Percentiles rank a stretch among this genome's conserved stretches.
These are phyloP conservation scores for Corythoichthys haematopterus DNA, from an alignment of 2,113 vertebrate species.

Conservation along the genomic window DNA sequence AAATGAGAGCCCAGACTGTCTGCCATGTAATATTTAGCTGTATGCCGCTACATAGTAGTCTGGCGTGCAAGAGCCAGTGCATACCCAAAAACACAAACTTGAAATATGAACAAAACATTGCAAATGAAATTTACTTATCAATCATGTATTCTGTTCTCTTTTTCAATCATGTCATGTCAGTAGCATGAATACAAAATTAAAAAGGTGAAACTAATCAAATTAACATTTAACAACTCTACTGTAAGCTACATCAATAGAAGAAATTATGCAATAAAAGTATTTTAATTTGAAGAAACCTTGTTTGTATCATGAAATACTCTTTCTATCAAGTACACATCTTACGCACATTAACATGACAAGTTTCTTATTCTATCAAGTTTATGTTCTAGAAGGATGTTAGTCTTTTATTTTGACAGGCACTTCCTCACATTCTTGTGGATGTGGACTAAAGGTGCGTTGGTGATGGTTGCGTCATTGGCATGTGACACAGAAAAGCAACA, in stretches of 20 bases:
- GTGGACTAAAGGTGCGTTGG: background rate
- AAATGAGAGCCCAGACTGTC: slow-evolving; percentile 30
- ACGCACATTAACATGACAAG: background rate
- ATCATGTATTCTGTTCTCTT: background rate
- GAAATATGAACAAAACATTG: slow-evolving; percentile 5
- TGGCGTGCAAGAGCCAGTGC: background rate
- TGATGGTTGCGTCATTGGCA: background rate
- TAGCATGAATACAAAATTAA: slow-evolving; percentile 11
- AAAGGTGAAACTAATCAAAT: slow-evolving; percentile 4
- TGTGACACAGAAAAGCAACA: background rate
- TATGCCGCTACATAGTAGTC: slow-evolving; percentile 15
- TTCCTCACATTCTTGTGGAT: background rate
- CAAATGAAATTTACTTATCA: background rate
- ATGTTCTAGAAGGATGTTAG: background rate
- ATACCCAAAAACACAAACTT: slow-evolving; percentile 1
- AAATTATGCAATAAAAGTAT: slow-evolving; percentile 3
- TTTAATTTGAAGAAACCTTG: slow-evolving; percentile 6
- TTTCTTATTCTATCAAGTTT: slow-evolving; percentile 5
- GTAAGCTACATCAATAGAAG: background rate
- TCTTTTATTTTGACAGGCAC: slow-evolving; percentile 24
- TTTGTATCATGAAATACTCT: background rate
- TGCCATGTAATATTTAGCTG: slow-evolving; percentile 54
- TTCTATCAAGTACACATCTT: slow-evolving; percentile 7
- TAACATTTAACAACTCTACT: slow-evolving; percentile 2
- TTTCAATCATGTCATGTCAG: background rate